A percentile compares a stretch with the other conserved stretches of the same genome.
These are phyloP conservation scores for Scrobipalpa costella DNA, from an alignment of 2,888 invertebrate species.

Conservation along the genomic window DNA sequence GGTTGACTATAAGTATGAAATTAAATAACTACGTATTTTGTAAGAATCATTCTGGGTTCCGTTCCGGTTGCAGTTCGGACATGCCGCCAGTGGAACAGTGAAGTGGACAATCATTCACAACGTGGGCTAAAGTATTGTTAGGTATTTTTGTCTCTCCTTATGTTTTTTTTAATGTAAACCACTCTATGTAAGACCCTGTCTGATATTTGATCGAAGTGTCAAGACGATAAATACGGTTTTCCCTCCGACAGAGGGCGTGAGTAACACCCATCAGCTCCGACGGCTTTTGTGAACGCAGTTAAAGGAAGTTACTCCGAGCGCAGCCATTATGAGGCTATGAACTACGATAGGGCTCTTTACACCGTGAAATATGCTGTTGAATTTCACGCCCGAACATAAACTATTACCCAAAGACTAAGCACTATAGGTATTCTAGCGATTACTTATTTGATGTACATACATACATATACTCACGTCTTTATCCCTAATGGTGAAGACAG, in stretches of 20 bases:
- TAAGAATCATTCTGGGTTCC: too few relatives aligned
- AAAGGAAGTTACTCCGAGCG: constrained; percentile 7
- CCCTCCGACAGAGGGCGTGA: constrained; percentile 12
- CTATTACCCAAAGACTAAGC: not conserved
- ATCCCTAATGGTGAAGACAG: too few relatives aligned
- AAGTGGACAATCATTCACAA: too few relatives aligned
- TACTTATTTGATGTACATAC: not conserved
- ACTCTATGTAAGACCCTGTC: too few relatives aligned
- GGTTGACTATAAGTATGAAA: too few relatives aligned
- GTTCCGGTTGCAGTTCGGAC: too few relatives aligned
- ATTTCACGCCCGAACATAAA: not conserved
- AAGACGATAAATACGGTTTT: constrained; percentile 11
- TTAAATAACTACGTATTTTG: too few relatives aligned
- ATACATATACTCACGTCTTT: not conserved
- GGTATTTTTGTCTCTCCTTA: too few relatives aligned
- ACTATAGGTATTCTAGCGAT: not conserved
- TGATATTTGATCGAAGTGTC: not conserved
- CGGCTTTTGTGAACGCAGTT: not conserved
- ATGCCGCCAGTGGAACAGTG: too few relatives aligned
- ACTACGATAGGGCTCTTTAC: not conserved
- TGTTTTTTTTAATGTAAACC: too few relatives aligned
- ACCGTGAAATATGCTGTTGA: not conserved
- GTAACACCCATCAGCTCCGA: constrained; percentile 1
- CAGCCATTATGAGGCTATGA: not conserved
- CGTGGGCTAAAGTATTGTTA: too few relatives aligned